Conservation (phyloP, 2,888 invertebrate species). For the Tetragnatha montana region DNA sequence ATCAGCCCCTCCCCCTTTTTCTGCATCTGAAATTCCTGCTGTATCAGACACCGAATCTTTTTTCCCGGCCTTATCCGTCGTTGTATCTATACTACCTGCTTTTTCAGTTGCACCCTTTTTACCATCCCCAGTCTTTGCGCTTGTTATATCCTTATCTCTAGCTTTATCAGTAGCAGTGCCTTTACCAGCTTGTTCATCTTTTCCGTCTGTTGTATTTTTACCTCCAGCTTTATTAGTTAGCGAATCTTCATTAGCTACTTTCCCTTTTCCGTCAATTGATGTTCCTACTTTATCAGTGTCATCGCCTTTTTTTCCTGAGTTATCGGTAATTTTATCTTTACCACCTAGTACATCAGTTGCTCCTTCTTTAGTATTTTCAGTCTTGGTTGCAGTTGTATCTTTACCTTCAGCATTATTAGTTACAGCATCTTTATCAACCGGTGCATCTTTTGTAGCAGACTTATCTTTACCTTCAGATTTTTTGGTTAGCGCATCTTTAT, state of each 20-base stretch:
- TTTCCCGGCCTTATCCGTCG: no score
- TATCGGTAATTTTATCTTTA: no score
- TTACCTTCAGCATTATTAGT: not conserved
- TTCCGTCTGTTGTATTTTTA: not conserved
- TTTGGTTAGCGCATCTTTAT: not conserved
- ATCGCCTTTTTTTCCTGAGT: no score
- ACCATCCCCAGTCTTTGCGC: no score
- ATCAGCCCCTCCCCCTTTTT: not conserved
- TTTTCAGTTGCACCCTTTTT: no score
- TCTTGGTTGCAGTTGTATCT: not conserved
- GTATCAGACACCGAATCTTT: not conserved
- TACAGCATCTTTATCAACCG: not conserved
- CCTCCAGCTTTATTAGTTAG: not conserved
- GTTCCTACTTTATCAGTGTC: no score
- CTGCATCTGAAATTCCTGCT: not conserved
- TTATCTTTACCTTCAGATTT: not conserved
- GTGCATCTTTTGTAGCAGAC: not conserved
- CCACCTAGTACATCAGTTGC: no score
- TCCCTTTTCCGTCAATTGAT: no score
- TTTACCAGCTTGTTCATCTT: not conserved
- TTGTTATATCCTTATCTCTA: no score
- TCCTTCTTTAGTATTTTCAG: not conserved
- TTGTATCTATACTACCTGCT: no score
- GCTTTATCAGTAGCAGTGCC: no score
- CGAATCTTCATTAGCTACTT: no score